Conservation (phyloP, 2,797 vertebrate species). For the Coracias cyanogaster region DNA sequence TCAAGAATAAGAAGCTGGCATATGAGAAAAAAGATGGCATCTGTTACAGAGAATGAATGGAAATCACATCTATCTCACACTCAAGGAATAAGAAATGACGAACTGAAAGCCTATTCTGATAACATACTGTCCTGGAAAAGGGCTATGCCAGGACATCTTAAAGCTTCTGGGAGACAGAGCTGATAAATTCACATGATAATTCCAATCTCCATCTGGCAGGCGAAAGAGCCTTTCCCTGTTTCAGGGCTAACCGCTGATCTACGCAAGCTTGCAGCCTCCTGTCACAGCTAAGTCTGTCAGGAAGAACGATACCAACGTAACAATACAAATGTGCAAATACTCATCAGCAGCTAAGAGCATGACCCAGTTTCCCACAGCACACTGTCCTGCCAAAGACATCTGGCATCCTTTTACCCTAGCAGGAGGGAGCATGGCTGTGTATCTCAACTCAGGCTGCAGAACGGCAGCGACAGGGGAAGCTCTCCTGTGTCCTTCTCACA, state of each 20-base stretch:
- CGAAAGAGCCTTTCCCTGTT: not conserved
- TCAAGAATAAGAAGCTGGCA: not conserved
- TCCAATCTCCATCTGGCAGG: not conserved
- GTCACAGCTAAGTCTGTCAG: not conserved
- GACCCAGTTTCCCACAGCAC: not conserved
- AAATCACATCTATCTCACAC: not conserved
- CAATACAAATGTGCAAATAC: not conserved
- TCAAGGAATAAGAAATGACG: not conserved
- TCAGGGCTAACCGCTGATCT: not conserved
- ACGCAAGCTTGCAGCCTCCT: accelerated
- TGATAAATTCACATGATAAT: not conserved
- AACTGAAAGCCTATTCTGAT: not conserved
- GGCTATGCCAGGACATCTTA: not conserved
- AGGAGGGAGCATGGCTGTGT: not conserved
- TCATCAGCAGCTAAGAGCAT: not conserved
- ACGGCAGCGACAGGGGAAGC: not conserved
- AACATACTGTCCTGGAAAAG: not conserved
- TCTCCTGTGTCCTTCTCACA: not conserved
- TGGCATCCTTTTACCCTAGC: not conserved
- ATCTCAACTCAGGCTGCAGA: not conserved
- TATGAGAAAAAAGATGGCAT: not conserved
- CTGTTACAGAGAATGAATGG: not conserved
- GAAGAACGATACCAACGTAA: not conserved
- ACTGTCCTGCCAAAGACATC: not conserved
- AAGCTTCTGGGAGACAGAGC: not conserved